Conservation (phyloP, 2,888 invertebrate species). For the Philereme vetulata region DNA sequence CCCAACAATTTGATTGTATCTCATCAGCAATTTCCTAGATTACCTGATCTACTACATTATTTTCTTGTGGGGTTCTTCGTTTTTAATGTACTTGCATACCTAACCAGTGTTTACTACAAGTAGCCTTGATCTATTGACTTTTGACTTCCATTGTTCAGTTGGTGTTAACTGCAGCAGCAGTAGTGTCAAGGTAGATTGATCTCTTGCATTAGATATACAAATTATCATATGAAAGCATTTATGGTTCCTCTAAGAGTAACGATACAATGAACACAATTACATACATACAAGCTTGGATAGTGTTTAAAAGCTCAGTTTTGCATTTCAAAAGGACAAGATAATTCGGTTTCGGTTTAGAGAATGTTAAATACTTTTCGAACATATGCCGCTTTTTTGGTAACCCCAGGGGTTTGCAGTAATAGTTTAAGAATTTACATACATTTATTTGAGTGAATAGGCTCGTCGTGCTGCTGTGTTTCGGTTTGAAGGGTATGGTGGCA, state of each 20-base stretch:
- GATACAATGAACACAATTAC: neutral
- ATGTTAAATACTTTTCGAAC: too few species aligned
- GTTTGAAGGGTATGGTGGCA: too few species aligned
- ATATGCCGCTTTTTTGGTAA: too few species aligned
- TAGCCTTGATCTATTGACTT: slow-evolving; percentile 69
- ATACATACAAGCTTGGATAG: neutral
- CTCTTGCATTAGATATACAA: slow-evolving; percentile 40
- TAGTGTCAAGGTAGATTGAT: slow-evolving; percentile 70
- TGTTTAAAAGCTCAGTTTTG: too few species aligned
- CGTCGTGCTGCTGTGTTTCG: too few species aligned
- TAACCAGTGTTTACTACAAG: slow-evolving; percentile 54
- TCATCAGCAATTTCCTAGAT: neutral
- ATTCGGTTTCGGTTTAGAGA: too few species aligned
- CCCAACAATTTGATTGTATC: neutral
- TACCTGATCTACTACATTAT: neutral
- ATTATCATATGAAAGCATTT: slow-evolving; percentile 2
- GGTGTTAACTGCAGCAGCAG: slow-evolving; percentile 57
- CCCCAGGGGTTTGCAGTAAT: too few species aligned
- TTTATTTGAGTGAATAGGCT: too few species aligned
- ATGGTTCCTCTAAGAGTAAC: neutral
- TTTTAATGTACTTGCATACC: neutral
- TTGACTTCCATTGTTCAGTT: slow-evolving; percentile 57
- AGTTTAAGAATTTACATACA: too few species aligned
- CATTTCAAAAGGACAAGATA: too few species aligned
- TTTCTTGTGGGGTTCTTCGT: neutral